phyloP scores from a whole-genome alignment of 2,113 vertebrate genomes.

The Theristicus caerulescens region DNA sequence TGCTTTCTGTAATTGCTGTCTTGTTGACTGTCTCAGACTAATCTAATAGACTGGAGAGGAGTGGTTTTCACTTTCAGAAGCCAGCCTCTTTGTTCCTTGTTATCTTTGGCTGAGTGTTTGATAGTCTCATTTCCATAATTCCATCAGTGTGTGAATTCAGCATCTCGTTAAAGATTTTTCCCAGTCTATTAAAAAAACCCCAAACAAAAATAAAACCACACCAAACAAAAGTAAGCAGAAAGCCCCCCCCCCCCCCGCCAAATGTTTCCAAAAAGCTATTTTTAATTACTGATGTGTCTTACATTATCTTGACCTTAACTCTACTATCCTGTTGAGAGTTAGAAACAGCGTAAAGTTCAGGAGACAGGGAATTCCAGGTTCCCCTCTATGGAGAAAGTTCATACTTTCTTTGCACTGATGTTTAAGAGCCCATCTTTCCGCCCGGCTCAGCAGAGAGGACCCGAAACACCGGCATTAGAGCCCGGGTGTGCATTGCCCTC shows the following conservation, averaged over 20 bases:
- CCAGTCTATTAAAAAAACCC: neutral
- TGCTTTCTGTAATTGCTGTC: neutral
- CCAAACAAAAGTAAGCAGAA: neutral
- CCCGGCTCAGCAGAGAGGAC: neutral
- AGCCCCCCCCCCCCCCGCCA: neutral
- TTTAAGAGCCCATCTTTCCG: neutral
- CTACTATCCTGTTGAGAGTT: neutral
- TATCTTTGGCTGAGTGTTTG: constrained; percentile 27
- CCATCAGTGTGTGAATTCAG: constrained; percentile 12
- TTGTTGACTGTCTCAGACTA: constrained; percentile 11
- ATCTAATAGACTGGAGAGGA: constrained; percentile 22
- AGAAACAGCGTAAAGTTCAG: neutral
- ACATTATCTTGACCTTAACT: neutral
- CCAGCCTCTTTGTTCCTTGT: constrained; percentile 13
- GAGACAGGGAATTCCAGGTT: neutral
- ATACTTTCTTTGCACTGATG: neutral
- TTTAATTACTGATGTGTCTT: neutral
- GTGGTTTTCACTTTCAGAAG: constrained; percentile 22
- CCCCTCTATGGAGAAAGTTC: neutral
- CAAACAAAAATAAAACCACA: constrained; percentile 6
- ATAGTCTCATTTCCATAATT: constrained; percentile 31
- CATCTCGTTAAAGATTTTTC: neutral
- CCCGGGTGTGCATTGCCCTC: neutral
- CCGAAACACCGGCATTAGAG: neutral
- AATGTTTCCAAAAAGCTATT: neutral